These are phyloP conservation scores for Parazoanthus darwini DNA, from an alignment of 92 coral and sea anemone species.

Conservation along the genomic window DNA sequence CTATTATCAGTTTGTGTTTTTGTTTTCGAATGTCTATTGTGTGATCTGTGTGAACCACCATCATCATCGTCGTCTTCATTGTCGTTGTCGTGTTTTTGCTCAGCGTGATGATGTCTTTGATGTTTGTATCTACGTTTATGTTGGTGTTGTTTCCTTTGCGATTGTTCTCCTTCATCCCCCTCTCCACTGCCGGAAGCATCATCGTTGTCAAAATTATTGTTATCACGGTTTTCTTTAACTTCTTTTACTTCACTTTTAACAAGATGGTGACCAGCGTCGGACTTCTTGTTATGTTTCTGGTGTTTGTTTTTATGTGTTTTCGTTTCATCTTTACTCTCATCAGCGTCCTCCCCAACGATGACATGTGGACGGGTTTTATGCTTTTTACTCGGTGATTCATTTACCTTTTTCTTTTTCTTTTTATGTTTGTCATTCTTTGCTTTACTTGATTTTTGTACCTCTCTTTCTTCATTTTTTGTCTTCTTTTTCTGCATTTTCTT, in stretches of 20 bases:
- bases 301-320: neutral
- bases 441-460: neutral
- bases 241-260: neutral
- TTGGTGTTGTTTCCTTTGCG: neutral
- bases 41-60: slow-evolving; percentile 43
- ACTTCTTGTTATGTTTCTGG: slow-evolving; percentile 39
- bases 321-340: slow-evolving; percentile 39
- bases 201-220: neutral
- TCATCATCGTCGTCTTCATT: slow-evolving; percentile 31
- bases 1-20: neutral
- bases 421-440: slow-evolving; percentile 4
- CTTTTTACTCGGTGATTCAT: slow-evolving; percentile 31
- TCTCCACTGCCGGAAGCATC: slow-evolving; percentile 34
- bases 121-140: slow-evolving; percentile 28
- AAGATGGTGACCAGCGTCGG: neutral
- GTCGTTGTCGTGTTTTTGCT: slow-evolving; percentile 11
- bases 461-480: slow-evolving; percentile 12
- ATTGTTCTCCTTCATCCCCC: neutral
- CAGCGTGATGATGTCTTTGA: neutral
- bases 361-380: slow-evolving; percentile 33
- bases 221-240: neutral
- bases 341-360: slow-evolving; percentile 58
- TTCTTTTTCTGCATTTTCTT: slow-evolving; percentile 25
- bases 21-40: slow-evolving; percentile 5
- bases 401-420: neutral